Evolutionary conservation across 2,113 vertebrate genomes (phyloP).

Genomic region (Columba janthina): DNA sequence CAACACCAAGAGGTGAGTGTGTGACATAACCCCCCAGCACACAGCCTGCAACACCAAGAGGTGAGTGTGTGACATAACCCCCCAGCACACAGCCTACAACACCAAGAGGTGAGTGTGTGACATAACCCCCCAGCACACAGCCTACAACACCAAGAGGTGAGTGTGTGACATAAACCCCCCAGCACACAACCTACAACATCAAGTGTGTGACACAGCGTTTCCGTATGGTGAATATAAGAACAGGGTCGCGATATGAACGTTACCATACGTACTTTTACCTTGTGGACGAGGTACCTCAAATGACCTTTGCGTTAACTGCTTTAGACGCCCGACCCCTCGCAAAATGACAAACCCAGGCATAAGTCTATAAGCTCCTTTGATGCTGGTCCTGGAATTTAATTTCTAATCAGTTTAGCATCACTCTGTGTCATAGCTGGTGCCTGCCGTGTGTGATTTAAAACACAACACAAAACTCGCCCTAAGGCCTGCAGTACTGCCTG

Average conservation of each 20-base stretch:
- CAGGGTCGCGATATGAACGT: background rate
- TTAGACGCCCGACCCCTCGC: background rate
- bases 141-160: conserved; percentile 97
- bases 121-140: conserved; percentile 90
- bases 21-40: too few relatives aligned
- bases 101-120: too few relatives aligned
- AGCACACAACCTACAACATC: too few relatives aligned
- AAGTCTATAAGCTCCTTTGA: background rate
- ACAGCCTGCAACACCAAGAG: too few relatives aligned
- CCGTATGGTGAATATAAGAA: background rate
- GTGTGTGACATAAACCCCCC: background rate
- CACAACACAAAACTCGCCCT: background rate
- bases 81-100: too few relatives aligned
- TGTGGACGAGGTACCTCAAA: background rate
- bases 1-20: too few relatives aligned
- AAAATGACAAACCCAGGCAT: background rate
- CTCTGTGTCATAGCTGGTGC: background rate
- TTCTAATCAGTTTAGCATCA: background rate
- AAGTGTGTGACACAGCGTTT: conserved; percentile 14
- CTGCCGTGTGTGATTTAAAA: background rate
- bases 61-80: too few relatives aligned
- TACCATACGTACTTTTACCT: rapidly evolving
- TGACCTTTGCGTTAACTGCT: background rate
- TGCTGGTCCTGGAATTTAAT: background rate
- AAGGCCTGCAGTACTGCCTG: background rate